phyloP scores from a whole-genome alignment of 2,113 vertebrate species.

The Limnothrissa miodon region DNA sequence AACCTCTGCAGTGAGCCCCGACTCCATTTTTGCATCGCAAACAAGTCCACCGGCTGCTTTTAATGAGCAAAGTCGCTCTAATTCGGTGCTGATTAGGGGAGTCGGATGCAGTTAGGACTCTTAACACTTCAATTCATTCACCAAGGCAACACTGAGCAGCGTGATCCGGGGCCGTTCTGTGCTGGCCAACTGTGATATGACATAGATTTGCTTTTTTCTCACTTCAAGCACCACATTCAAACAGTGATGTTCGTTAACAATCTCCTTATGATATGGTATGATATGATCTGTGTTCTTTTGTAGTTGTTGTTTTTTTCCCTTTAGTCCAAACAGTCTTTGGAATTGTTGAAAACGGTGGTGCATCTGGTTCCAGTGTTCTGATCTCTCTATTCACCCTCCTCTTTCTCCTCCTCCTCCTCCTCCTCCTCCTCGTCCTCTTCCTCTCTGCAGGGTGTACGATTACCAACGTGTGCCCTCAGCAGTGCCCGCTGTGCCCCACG shows the following conservation, averaged over 20 bases:
- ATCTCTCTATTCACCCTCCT: neutral
- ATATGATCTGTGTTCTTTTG: neutral
- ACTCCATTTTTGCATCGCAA: neutral
- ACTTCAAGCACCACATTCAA: neutral
- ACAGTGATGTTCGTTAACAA: neutral
- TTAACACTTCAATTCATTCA: slow-evolving; percentile 10
- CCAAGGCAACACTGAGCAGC: neutral
- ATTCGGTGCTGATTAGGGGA: neutral
- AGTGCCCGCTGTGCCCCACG: slow-evolving; percentile 59
- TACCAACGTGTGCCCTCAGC: slow-evolving; percentile 75
- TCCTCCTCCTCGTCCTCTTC: neutral
- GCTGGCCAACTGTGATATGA: neutral
- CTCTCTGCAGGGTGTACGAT: slow-evolving; percentile 66
- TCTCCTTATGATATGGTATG: neutral
- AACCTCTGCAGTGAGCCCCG: neutral
- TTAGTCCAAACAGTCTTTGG: neutral
- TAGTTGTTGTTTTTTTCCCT: neutral
- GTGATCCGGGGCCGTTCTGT: neutral
- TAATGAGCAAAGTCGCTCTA: slow-evolving; percentile 8
- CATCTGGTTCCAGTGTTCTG: neutral
- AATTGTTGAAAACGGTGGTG: neutral
- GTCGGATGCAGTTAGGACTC: neutral
- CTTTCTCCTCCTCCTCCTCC: neutral
- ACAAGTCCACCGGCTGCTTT: slow-evolving; percentile 10
- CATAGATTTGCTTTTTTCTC: neutral